phyloP scores from a whole-genome alignment of 2,113 vertebrate genomes.

The Smithornis capensis region DNA sequence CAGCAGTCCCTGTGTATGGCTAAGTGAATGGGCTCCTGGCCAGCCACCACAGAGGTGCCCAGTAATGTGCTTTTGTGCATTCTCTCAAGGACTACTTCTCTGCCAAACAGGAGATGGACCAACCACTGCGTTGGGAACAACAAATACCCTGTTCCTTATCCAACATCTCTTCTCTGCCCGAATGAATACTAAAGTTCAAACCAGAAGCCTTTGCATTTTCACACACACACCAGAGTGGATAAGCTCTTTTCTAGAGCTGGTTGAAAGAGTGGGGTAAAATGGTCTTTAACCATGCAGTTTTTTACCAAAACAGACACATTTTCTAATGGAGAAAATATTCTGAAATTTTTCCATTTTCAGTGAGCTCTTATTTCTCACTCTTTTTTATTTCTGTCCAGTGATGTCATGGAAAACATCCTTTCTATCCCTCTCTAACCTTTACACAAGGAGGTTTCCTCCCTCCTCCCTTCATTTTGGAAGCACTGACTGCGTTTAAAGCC shows the following conservation, averaged over 20 bases:
- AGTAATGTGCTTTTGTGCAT: neutral
- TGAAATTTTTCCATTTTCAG: neutral
- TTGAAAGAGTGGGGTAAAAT: neutral
- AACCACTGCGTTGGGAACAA: slow-evolving; percentile 36
- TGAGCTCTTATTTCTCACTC: neutral
- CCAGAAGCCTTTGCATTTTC: neutral
- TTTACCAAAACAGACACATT: neutral
- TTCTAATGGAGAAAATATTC: neutral
- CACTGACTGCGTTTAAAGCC: neutral
- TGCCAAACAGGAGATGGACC: slow-evolving; percentile 39
- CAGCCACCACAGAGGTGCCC: slow-evolving; percentile 25
- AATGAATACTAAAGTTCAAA: slow-evolving; percentile 13
- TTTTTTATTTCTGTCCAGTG: neutral
- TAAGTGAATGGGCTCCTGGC: neutral
- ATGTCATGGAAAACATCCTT: neutral
- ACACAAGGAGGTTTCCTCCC: neutral
- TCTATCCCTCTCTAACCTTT: neutral
- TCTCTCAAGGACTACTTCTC: neutral
- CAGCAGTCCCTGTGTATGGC: accelerated
- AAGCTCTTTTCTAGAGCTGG: neutral
- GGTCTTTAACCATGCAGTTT: neutral
- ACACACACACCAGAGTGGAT: neutral
- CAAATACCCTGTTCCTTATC: slow-evolving; percentile 21
- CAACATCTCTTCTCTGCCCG: neutral
- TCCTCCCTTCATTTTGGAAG: neutral